phyloP scores from a whole-genome alignment of 1,140 invertebrate species.

The Coptotermes formosanus region DNA sequence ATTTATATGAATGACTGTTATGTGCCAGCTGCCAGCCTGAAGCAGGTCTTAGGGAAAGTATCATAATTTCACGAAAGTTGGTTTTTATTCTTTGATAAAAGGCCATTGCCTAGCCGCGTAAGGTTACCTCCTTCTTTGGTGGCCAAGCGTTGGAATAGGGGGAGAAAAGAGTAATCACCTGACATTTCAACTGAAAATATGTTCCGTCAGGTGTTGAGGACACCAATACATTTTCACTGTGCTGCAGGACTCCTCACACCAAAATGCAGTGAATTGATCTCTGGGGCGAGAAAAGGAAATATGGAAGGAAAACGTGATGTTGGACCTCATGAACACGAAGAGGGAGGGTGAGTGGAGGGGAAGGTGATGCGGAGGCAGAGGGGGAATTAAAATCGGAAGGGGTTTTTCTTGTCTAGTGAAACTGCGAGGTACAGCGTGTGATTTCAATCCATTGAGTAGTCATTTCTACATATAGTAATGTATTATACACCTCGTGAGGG shows the following conservation, averaged over 20 bases:
- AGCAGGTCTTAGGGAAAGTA: background rate
- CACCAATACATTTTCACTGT: conserved; percentile 12
- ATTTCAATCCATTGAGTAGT: background rate
- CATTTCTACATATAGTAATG: background rate
- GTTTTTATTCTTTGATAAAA: conserved; percentile 18
- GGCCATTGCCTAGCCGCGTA: background rate
- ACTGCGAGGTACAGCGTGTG: background rate
- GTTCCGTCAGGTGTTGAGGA: conserved; percentile 13
- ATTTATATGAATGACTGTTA: conserved; percentile 19
- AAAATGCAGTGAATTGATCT: background rate
- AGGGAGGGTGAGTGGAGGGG: background rate
- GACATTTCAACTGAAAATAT: conserved; percentile 7
- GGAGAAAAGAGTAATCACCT: conserved; percentile 15
- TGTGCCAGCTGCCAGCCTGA: background rate
- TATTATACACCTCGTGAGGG: background rate
- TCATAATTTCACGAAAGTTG: background rate
- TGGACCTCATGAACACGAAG: background rate
- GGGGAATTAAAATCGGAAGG: background rate
- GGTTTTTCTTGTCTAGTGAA: background rate
- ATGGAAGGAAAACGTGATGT: background rate
- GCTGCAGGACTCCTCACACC: background rate
- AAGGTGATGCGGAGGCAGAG: background rate
- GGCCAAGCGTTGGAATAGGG: background rate
- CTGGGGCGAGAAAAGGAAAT: background rate
- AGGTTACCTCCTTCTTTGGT: background rate